These are phyloP conservation scores for Conomelus anceps DNA, from an alignment of 2,888 invertebrate genomes.

Conservation along the genomic window DNA sequence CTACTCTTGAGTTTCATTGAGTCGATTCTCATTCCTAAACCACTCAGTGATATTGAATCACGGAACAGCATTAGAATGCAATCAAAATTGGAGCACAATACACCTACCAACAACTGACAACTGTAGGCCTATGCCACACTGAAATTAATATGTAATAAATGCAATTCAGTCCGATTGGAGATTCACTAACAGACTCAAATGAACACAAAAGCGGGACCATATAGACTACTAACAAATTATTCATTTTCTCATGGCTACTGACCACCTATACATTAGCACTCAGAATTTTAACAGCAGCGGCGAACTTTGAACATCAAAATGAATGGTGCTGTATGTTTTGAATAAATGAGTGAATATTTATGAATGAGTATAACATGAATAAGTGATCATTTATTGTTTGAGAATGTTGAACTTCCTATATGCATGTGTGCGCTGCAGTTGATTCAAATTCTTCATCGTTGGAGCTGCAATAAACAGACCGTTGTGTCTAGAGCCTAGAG, in stretches of 20 bases:
- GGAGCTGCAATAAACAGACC: too few species aligned
- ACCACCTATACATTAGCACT: too few species aligned
- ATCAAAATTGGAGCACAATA: neutral
- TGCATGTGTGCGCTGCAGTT: too few species aligned
- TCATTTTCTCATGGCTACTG: neutral
- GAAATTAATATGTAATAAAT: neutral
- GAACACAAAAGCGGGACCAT: neutral
- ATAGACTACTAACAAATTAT: neutral
- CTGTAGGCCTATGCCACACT: neutral
- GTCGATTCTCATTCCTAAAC: neutral
- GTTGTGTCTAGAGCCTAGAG: too few species aligned
- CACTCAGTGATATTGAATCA: neutral
- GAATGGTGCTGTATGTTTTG: neutral
- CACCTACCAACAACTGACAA: neutral
- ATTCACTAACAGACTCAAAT: neutral
- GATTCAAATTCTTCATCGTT: too few species aligned
- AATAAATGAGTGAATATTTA: neutral
- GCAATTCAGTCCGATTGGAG: neutral
- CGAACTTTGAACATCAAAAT: neutral
- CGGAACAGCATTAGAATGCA: neutral
- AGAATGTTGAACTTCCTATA: neutral
- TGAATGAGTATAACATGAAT: neutral
- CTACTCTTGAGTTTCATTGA: neutral
- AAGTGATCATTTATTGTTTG: too few species aligned
- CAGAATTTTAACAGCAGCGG: neutral